Conservation (phyloP, 2,797 vertebrate species). For the Scleropages formosus region DNA sequence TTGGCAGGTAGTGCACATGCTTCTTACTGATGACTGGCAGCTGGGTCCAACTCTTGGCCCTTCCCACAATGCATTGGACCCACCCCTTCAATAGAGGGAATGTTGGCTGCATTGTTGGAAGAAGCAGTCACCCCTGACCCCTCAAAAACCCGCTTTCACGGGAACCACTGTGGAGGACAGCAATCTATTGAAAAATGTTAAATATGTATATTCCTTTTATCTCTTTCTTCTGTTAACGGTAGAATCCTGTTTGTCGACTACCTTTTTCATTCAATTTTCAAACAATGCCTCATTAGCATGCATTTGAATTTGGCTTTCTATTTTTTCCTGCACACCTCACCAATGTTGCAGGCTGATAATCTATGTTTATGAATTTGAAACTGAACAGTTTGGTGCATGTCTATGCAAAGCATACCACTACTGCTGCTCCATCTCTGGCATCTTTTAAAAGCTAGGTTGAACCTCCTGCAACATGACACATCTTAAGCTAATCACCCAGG, state of each 20-base stretch:
- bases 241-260: constrained; percentile 25
- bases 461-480: constrained; percentile 62
- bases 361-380: neutral
- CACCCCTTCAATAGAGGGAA: constrained; percentile 77
- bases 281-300: constrained; percentile 75
- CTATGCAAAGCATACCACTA: constrained; percentile 59
- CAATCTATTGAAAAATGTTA: constrained; percentile 69
- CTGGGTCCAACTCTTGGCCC: constrained; percentile 66
- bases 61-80: constrained; percentile 78
- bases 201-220: constrained; percentile 50
- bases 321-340: constrained; percentile 54
- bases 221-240: constrained; percentile 25
- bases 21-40: constrained; percentile 72
- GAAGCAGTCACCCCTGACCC: constrained; percentile 81
- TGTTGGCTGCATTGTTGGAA: constrained; percentile 77
- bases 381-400: constrained; percentile 64
- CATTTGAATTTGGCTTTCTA: constrained; percentile 49
- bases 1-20: constrained; percentile 78
- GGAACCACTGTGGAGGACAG: constrained; percentile 69
- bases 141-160: constrained; percentile 70
- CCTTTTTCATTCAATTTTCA: constrained; percentile 53
- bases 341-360: too few relatives aligned
- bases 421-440: constrained; percentile 57
- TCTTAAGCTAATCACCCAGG: constrained; percentile 55
- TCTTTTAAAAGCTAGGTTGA: constrained; percentile 60